Base-by-base conservation (phyloP, 2,113 vertebrate genomes). In the Myxocyprinus asiaticus region DNA sequence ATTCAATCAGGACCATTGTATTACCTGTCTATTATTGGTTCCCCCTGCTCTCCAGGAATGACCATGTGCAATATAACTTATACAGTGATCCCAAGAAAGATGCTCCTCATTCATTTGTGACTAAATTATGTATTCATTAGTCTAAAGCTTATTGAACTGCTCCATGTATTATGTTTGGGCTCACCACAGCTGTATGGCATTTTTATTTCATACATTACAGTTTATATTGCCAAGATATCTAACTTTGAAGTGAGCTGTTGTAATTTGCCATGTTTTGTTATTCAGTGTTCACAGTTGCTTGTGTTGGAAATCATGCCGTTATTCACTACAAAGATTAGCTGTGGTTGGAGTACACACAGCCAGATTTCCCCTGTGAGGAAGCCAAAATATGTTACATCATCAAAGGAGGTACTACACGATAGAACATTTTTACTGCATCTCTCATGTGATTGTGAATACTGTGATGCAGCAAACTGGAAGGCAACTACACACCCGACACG, bases 51-150 rank as follows among this genome's bases (percentile, higher is more conserved):
- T 11, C 10, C n/a, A 6, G 62, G 67, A 9, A 4, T 42, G 47
- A 4, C 3, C 0, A 2, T 5, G 11, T 43, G 72, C 22, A 47
- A 17, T 11, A 0, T 58, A 3, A 82, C 17, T n/a, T 65, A 53
- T 65, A 76, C 71, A 11, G 2, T 67, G 4, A 77, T 77, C 33
- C 48, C 62, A 82, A 82, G 80, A 79, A 71, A 67, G 72, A 17
- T 67, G 9, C 9, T 14, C 7, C 47, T 15, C 10, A 2, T 7
- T n/a, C 4, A 6, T 6, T 17, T 51, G 9, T 67, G 9, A 2
- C 48, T 22, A 10, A 3, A 47, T 8, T 22, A 15, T 56, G 22
- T 7, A 55, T 44, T 33, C 22, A 33, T 33, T 33, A 33, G 22
- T 33, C 22, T 33, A 33, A 33, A 33, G 22, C 22, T 33, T 33